Base-by-base conservation (phyloP, 2,888 invertebrate species). In the Amphiduros pacificus region DNA sequence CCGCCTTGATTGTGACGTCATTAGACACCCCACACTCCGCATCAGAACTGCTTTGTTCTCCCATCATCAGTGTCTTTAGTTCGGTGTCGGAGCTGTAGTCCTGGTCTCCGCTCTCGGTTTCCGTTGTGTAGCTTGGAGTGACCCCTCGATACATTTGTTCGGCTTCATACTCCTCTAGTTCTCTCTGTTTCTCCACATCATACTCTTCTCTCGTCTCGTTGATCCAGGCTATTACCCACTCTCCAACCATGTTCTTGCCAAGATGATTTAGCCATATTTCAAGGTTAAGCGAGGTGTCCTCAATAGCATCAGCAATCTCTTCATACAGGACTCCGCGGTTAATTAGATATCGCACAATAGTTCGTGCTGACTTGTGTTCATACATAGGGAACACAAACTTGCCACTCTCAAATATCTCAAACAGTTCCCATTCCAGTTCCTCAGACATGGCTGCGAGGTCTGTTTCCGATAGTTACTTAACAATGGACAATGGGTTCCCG, bases 221-320 rank as follows among this genome's bases (percentile, higher is more conserved):
- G 14, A 69, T 60, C 69, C 69, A 69, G 3, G 67, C 62, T 48
- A 69, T 67, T 31, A 67, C 58, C 69, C 69, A 69, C 51, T 69
- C 69, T 3, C 69, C 69, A 2, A 69, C 67, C 67, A 69, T 69
- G 55, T 67, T 57, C 48, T 67, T 67, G 22, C 61, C 64, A 1
- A 62, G 61, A 5, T 52, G 57, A 22, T 68, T 69, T 41, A 69
- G 50, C 69, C 69, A 69, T 4, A 64, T 51, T 53, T 61, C 54
- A 31, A 69, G 52, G 32, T 68, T 66, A 50, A 57, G 49, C 28
- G 63, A 62, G 4, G 67, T 66, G 32, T 68, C 65, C 54, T 67
- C 63, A 28, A 69, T 67, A 54, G 67, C 69, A 27, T 69, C 65
- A 1, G 69, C 67, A 52, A 69, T 57, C 57, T 69, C 69, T 27